Evolutionary conservation across 2,797 vertebrate species (phyloP).

Genomic region (Rhinatrema bivittatum): DNA sequence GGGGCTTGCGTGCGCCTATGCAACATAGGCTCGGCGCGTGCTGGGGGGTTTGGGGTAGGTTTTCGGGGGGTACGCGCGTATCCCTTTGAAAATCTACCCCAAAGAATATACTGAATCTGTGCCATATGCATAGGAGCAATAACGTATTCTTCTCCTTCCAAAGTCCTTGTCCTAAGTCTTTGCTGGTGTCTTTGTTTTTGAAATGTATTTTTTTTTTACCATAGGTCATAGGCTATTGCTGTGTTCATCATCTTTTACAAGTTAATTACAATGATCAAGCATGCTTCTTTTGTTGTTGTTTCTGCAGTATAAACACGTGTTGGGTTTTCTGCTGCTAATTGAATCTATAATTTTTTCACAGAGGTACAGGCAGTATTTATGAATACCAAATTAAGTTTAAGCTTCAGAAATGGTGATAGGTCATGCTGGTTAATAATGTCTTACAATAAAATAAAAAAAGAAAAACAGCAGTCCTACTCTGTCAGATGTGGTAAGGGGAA

Average conservation of each 20-base stretch:
- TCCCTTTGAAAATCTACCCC: too few relatives aligned
- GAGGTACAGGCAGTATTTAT: background rate
- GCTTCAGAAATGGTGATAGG: background rate
- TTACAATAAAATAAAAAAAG: too few relatives aligned
- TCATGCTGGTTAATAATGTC: too few relatives aligned
- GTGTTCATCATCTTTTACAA: background rate
- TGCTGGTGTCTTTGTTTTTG: background rate
- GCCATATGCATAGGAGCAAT: background rate
- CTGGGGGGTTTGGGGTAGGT: too few relatives aligned
- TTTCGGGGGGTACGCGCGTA: too few relatives aligned
- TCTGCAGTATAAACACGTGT: fast-evolving
- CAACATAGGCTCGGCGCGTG: too few relatives aligned
- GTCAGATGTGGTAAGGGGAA: too few relatives aligned
- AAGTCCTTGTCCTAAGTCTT: background rate
- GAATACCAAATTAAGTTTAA: background rate
- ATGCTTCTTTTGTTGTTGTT: background rate
- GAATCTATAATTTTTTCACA: background rate
- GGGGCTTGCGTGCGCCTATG: too few relatives aligned
- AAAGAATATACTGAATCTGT: too few relatives aligned
- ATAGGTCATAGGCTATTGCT: background rate
- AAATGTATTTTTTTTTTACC: background rate
- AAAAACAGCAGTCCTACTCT: too few relatives aligned
- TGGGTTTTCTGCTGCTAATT: background rate
- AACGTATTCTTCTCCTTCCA: background rate
- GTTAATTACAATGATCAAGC: background rate